phyloP scores from a whole-genome alignment of 2,113 vertebrate species.

The Ifrita kowaldi region DNA sequence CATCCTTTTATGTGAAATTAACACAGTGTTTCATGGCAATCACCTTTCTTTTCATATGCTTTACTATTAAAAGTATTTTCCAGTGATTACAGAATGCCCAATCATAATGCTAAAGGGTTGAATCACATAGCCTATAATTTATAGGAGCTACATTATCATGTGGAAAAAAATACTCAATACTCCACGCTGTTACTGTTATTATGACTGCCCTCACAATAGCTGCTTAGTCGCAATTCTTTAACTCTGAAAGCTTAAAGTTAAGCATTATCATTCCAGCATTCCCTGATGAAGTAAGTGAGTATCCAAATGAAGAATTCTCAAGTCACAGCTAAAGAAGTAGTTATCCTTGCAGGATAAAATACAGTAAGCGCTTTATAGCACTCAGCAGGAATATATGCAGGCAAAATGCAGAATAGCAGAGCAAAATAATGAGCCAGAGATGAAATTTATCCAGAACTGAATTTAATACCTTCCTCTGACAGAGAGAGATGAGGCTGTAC shows the following conservation, averaged over 20 bases:
- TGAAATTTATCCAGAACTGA: neutral
- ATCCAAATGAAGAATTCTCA: conserved; percentile 68
- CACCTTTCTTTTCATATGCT: conserved; percentile 45
- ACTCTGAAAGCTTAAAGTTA: conserved; percentile 48
- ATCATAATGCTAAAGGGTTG: conserved; percentile 48
- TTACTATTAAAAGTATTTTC: conserved; percentile 50
- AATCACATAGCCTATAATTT: conserved; percentile 64
- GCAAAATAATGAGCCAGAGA: neutral
- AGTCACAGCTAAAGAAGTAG: conserved; percentile 17
- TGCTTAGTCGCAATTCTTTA: conserved; percentile 64
- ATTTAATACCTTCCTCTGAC: neutral
- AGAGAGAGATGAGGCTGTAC: neutral
- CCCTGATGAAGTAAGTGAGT: conserved; percentile 26
- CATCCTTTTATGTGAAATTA: conserved; percentile 12
- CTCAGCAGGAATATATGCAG: neutral
- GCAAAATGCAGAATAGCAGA: neutral
- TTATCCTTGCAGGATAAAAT: conserved; percentile 17
- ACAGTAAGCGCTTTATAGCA: neutral
- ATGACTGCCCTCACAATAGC: conserved; percentile 40
- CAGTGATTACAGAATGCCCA: conserved; percentile 53
- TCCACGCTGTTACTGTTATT: conserved; percentile 48
- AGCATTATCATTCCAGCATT: conserved; percentile 55
- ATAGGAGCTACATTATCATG: conserved; percentile 38
- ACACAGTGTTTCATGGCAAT: conserved; percentile 45
- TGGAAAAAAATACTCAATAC: conserved; percentile 10